Base-by-base conservation (phyloP, 2,888 invertebrate species). In the Spatulosminthurus flaviceps region DNA sequence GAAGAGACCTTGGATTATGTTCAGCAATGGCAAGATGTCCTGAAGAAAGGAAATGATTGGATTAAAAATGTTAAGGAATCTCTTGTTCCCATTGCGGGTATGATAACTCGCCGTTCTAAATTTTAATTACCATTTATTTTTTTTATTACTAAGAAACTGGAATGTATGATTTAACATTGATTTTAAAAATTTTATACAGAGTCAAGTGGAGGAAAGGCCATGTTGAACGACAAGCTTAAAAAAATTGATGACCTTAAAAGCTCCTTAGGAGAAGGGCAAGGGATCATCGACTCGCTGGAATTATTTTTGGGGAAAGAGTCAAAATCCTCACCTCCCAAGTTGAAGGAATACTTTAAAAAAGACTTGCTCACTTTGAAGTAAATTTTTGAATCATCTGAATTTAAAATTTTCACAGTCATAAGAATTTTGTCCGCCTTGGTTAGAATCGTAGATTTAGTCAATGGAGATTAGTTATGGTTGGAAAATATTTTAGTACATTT, bases 51-150 rank as follows among this genome's bases (percentile, higher is more conserved):
- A 83, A 94, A 95, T 88, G 95, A 96, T 86, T 94, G 95, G 88
- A 94, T 96, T 86, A 96, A 95, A 87, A 93, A 94, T 86, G 90
- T 95, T 51, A 95, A 95, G 93, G 96, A 97, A 87, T 93, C 93
- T 84, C 89, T 97, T 7, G 92, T 94, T 70, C 90, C 92, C 79
- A 91, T 94, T 84, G 93, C 93, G 5, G 88, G 88, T 88, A 78
- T 64, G 51, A 72, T 19, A 19, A 66, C 21, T 11, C 4, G n/a
- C n/a, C n/a, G n/a, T n/a, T n/a, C n/a, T n/a, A n/a, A 41, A 13
- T 73, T 71, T 72, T 51, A 24, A 16, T 43, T 51, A 41, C 13
- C 21, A 43, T n/a, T 69, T 41, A 64, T 19, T 16, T 41, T 24
- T 16, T 34, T n/a, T n/a, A n/a, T n/a, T n/a, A n/a, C n/a, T n/a